phyloP scores from a whole-genome alignment of 2,888 invertebrate genomes.

The Oscheius sp. region DNA sequence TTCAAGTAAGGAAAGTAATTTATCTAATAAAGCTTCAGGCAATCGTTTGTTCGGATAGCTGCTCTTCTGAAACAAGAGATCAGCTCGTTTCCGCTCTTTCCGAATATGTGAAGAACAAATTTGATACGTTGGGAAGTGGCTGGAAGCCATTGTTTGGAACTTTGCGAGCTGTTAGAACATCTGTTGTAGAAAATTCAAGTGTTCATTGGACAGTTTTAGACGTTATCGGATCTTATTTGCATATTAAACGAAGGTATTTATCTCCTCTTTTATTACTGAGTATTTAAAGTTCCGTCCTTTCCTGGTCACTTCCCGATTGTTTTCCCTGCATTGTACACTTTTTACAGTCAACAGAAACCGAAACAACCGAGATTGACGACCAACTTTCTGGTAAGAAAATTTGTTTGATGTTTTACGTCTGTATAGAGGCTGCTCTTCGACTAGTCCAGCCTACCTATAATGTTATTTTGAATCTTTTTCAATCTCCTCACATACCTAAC shows the following conservation, averaged over 20 bases:
- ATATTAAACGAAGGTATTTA: conserved; percentile 87
- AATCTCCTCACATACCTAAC: conserved; percentile 54
- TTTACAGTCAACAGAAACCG: conserved; percentile 49
- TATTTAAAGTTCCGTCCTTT: conserved; percentile 50
- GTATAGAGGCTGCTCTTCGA: conserved; percentile 43
- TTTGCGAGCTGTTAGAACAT: conserved; percentile 80
- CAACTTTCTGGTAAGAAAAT: conserved; percentile 28
- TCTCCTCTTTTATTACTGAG: background rate
- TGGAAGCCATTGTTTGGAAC: conserved; percentile 96
- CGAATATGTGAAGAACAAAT: conserved; percentile 91
- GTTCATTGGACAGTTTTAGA: conserved; percentile 76
- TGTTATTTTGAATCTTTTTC: conserved; percentile 49
- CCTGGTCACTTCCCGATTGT: conserved; percentile 57
- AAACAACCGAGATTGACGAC: conserved; percentile 24
- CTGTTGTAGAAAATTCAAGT: conserved; percentile 45
- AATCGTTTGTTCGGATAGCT: conserved; percentile 87
- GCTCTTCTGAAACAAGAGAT: conserved; percentile 89
- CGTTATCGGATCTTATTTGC: conserved; percentile 90
- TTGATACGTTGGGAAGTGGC: conserved; percentile 71
- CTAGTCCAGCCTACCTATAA: conserved; percentile 48
- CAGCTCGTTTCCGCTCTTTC: conserved; percentile 93
- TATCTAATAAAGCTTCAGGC: conserved; percentile 77
- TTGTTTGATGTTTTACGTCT: too few relatives aligned
- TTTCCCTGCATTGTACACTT: conserved; percentile 60
- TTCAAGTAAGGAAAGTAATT: conserved; percentile 44